phyloP scores from a whole-genome alignment of 2,113 vertebrate genomes.

The Catharus fuscescens region DNA sequence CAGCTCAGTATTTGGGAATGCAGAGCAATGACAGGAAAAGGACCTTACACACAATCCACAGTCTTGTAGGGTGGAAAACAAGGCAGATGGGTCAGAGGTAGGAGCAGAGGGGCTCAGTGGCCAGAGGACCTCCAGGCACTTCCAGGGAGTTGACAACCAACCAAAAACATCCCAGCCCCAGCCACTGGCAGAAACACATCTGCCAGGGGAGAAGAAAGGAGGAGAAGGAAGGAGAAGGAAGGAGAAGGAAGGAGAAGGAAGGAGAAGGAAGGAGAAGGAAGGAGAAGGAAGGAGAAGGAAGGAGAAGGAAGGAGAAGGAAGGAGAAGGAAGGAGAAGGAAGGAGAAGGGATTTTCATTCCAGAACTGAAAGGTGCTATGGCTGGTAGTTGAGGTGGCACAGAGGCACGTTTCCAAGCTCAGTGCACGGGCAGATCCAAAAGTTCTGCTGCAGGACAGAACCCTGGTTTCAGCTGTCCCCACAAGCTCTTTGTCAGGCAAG shows the following conservation, averaged over 20 bases:
- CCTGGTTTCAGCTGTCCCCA: neutral
- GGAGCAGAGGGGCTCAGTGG: neutral
- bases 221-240: too few species aligned
- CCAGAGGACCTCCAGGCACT: rapidly evolving
- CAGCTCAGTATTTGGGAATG: neutral
- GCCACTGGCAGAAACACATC: too few species aligned
- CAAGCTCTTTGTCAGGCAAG: neutral
- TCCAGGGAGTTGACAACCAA: neutral
- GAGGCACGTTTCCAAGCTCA: neutral
- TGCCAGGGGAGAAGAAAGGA: too few species aligned
- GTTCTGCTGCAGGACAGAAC: neutral
- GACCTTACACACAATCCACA: rapidly evolving
- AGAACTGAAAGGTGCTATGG: rapidly evolving
- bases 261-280: too few species aligned
- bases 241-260: too few species aligned
- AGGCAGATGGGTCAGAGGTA: rapidly evolving
- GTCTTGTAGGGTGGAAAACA: neutral
- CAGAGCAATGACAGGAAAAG: neutral
- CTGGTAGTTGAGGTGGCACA: neutral
- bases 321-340: too few species aligned
- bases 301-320: too few species aligned
- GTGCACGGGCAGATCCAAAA: neutral
- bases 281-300: too few species aligned
- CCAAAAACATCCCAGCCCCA: neutral
- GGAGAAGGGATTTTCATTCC: neutral